phyloP scores from a whole-genome alignment of 2,888 invertebrate species.

The Hydropsyche betteni region DNA sequence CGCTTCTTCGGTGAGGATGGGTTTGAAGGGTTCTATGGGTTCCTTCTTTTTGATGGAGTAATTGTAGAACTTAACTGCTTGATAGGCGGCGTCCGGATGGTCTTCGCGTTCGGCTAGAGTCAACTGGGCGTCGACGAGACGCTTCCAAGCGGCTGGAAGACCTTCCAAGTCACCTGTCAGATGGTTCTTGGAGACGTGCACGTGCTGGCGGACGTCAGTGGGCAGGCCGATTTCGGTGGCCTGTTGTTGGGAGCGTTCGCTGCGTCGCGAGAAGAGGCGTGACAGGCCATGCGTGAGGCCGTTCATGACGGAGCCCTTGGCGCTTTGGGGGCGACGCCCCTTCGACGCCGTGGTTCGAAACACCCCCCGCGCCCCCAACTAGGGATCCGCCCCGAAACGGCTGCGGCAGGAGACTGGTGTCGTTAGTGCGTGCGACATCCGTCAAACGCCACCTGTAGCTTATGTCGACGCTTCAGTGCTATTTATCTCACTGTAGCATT shows the following conservation, averaged over 20 bases:
- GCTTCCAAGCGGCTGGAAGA: slow-evolving; percentile 83
- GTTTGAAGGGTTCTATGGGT: slow-evolving; percentile 77
- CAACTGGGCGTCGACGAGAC: slow-evolving; percentile 82
- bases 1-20: slow-evolving; percentile 80
- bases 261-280: slow-evolving; percentile 65
- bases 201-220: slow-evolving; percentile 84
- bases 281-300: slow-evolving; percentile 64
- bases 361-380: background rate
- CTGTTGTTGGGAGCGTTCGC: slow-evolving; percentile 60
- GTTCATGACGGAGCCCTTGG: slow-evolving; percentile 58
- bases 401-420: no score
- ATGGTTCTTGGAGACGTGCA: slow-evolving; percentile 87
- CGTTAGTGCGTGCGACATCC: background rate
- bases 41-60: slow-evolving; percentile 86
- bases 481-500: no score
- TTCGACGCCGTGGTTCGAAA: background rate
- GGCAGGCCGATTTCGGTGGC: slow-evolving; percentile 82
- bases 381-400: background rate
- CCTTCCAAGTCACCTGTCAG: slow-evolving; percentile 87
- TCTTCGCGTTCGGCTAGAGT: slow-evolving; percentile 87
- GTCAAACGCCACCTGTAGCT: background rate
- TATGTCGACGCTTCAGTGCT: background rate
- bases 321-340: background rate
- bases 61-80: slow-evolving; percentile 90
- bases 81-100: slow-evolving; percentile 89